These are phyloP conservation scores for Oreochromis grahami DNA, from an alignment of 2,797 vertebrate genomes.

Conservation along the genomic window DNA sequence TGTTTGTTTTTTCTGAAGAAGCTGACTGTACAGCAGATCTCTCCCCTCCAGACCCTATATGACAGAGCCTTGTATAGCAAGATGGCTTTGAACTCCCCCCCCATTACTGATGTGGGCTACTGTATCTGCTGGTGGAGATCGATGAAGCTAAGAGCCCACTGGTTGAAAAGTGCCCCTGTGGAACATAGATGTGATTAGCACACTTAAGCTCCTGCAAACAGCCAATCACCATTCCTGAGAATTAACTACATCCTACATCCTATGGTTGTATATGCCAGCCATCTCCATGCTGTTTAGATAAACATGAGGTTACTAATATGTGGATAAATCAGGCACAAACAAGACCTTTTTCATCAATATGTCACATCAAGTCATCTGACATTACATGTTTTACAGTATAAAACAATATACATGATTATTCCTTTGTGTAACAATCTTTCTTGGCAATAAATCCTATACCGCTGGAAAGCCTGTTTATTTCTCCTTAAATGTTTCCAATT, in stretches of 20 bases:
- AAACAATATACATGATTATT: not conserved
- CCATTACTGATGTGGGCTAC: conserved; percentile 4
- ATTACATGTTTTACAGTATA: not conserved
- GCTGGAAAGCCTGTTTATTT: not conserved
- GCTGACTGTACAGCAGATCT: not conserved
- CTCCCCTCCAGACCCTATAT: not conserved
- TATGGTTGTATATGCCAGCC: not conserved
- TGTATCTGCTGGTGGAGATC: conserved; percentile 28
- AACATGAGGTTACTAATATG: not conserved
- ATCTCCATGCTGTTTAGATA: not conserved
- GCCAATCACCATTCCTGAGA: conserved; percentile 49
- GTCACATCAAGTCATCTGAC: not conserved
- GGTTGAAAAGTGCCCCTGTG: conserved; percentile 40
- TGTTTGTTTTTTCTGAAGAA: not conserved
- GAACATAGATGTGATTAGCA: conserved; percentile 50
- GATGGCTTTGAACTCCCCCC: conserved; percentile 17
- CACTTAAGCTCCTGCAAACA: conserved; percentile 32
- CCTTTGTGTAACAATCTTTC: not conserved
- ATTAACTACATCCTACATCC: not conserved
- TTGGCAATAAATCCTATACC: not conserved
- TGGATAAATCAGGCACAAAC: not conserved
- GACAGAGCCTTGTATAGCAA: not conserved
- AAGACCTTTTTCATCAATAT: not conserved
- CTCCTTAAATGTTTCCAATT: not conserved
- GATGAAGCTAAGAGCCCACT: conserved; percentile 42